Evolutionary conservation across 2,797 vertebrate species (phyloP), one percentile per base, ranked within the genome.

Genomic region (Malurus leucopterus): DNA sequence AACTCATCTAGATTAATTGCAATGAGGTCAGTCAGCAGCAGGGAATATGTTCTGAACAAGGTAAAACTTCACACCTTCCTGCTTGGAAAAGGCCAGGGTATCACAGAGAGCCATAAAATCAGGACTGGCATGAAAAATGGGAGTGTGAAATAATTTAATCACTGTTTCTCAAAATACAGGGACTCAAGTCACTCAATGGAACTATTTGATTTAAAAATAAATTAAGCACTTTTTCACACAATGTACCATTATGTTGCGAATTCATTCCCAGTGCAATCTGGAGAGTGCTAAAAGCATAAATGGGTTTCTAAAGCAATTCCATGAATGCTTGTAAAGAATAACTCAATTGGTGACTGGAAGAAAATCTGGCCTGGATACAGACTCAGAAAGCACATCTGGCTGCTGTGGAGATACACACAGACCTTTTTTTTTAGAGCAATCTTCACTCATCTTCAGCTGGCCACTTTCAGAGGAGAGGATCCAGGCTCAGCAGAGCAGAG

Each of bases 111-210:
- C 74, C 81, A 50, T 84, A 72, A 77, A 92, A 84, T 78, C 54
- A 50, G 27, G 36, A 62, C 47, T 51, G 30, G 21, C 63, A 78
- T 9, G 8, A 89, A 77, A 62, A 91, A 89, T n/a, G 36, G 12
- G 26, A 75, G n/a, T 20, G 21, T 78, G 80, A 81, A 91, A 74
- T 87, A 93, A 91, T 84, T 69, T 65, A 84, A 65, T 89, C 32
- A 36, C n/a, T 67, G 40, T 81, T 92, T 90, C 51, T 92, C 63
- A 86, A 89, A 89, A 92, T 70, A 59, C 9, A 51, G 36, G 54
- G 27, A 55, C 23, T 75, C 2, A 2, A 84, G n/a, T 72, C 68
- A 82, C 24, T 34, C 71, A 69, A 47, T 43, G 53, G 44, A 88
- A 63, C 82, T 46, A 81, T 32, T 86, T 4, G 47, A 63, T 84